Evolutionary conservation across 2,797 vertebrate genomes (phyloP), one percentile per base, ranked within the genome.

Genomic region (Urophycis tenuis): DNA sequence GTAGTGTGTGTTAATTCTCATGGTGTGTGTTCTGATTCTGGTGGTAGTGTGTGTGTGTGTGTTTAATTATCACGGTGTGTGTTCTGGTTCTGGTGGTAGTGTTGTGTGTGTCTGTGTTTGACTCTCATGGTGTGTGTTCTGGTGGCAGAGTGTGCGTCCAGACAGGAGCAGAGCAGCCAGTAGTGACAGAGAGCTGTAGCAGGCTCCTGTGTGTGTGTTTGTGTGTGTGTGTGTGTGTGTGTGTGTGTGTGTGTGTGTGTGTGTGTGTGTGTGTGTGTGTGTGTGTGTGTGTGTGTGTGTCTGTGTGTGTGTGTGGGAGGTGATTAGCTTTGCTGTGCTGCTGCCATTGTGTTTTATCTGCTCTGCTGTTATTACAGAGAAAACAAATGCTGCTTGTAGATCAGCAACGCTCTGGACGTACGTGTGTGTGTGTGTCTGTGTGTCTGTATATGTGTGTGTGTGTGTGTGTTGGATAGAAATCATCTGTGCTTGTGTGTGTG

Each of bases 301-400:
- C 3, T 34, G 80, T 81, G 9, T 60, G n/a, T 75, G 41, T 76
- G 80, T 84, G 77, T 77, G 72, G 85, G 84, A 85, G 79, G 82
- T 81, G 78, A 85, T 80, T 81, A 78, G 35, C 71, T 80, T 75
- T 75, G 60, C 25, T 69, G 45, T 53, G 53, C 83, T 71, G 72
- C 80, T 80, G 74, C 34, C 77, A 80, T 73, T 86, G 75, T 85
- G 74, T 80, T 80, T 81, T 80, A 80, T 87, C 83, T 82, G 72
- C 64, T 30, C n/a, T 69, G 73, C 64, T 30, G 8, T 69, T 69
- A 69, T 30, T 12, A 29, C 64, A 69, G 64, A 69, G n/a, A 69
- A 30, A 25, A 29, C 7, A 25, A 25, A 19, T 11, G 22, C 34
- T 19, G 32, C 15, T n/a, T n/a, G 33, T 34, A 72, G 71, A 19